Percentiles rank a stretch among this genome's conserved stretches.
Conservation (phyloP, 2,888 invertebrate genomes). For the Eupeodes latifasciatus region DNA sequence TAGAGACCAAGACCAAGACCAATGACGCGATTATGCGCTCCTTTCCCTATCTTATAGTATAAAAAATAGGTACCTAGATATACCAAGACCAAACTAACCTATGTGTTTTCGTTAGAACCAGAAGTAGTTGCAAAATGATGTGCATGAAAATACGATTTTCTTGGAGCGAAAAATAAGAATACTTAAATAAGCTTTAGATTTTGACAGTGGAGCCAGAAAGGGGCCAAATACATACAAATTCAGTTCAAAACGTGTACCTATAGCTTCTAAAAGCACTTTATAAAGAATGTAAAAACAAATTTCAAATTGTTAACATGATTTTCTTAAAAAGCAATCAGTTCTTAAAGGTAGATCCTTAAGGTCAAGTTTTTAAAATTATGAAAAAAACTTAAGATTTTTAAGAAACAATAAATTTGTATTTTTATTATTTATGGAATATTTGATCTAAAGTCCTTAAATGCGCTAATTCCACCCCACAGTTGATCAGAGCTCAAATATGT, state of each 20-base stretch:
- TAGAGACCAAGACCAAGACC: conserved; percentile 51
- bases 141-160: conserved; percentile 43
- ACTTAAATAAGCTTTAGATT: conserved; percentile 17
- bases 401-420: too few species aligned
- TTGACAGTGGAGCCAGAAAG: conserved; percentile 44
- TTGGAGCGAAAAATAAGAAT: conserved; percentile 24
- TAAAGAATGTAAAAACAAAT: too few species aligned
- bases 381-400: too few species aligned
- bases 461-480: conserved; percentile 13
- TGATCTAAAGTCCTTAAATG: neutral
- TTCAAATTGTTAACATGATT: too few species aligned
- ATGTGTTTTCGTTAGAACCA: conserved; percentile 28
- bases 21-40: neutral
- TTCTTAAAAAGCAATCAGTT: too few species aligned
- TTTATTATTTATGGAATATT: neutral
- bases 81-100: too few species aligned
- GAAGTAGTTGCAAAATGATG: conserved; percentile 35
- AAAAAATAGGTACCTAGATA: too few species aligned
- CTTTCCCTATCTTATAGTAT: conserved; percentile 12
- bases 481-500: neutral
- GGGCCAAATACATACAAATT: neutral
- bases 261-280: too few species aligned
- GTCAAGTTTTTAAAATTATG: too few species aligned
- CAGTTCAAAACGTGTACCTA: too few species aligned
- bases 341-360: too few species aligned